Conservation (phyloP, 2,797 vertebrate genomes). For the Sebastes cheni region DNA sequence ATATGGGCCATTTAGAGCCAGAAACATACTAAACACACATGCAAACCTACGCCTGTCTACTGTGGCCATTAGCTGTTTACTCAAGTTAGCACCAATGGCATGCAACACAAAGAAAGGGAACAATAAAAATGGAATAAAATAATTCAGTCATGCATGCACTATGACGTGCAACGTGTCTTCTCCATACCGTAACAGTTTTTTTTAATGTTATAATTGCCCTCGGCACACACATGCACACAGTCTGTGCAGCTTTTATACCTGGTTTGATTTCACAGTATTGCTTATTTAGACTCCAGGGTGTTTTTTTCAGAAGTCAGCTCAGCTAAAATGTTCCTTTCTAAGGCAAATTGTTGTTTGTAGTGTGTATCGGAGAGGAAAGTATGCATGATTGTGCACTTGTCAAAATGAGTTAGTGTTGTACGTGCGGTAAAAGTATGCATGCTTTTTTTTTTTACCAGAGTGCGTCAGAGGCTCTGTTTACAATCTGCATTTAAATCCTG, state of each 20-base stretch:
- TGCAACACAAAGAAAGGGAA: too few species aligned
- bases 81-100: too few species aligned
- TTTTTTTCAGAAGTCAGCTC: slow-evolving; percentile 25
- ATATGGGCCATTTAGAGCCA: background rate
- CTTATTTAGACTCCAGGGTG: background rate
- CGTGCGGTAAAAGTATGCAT: background rate
- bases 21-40: background rate
- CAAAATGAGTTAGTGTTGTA: slow-evolving; percentile 5
- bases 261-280: slow-evolving; percentile 8
- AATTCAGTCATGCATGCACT: background rate
- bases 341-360: slow-evolving; percentile 29
- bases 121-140: background rate
- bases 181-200: background rate
- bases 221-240: background rate
- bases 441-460: background rate
- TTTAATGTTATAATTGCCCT: background rate
- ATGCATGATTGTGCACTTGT: slow-evolving; percentile 24
- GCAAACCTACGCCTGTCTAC: too few species aligned
- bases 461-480: slow-evolving; percentile 15
- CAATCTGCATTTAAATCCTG: slow-evolving; percentile 5
- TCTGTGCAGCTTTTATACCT: background rate
- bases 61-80: too few species aligned
- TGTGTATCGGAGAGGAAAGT: slow-evolving; percentile 30
- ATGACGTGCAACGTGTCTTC: background rate
- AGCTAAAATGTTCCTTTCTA: slow-evolving; percentile 24